A percentile compares a stretch with the other conserved stretches of the same genome.
phyloP scores from a whole-genome alignment of 2,113 vertebrate species.

The Geococcyx californianus region DNA sequence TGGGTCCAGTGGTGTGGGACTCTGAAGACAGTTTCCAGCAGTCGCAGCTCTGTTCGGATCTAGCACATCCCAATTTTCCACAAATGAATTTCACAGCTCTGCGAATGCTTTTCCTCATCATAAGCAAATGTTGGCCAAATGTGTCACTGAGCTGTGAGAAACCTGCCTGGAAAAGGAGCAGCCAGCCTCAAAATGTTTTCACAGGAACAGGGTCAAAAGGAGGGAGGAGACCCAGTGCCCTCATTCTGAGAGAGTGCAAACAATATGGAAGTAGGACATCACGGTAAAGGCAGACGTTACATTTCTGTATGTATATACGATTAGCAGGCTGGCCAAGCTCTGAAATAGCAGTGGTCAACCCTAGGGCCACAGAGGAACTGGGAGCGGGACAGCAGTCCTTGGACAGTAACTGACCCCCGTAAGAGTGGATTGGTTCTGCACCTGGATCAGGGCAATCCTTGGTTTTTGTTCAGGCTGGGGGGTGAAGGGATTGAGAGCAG shows the following conservation, averaged over 20 bases:
- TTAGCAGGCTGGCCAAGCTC: neutral
- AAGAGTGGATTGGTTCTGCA: too few relatives aligned
- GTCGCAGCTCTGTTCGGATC: neutral
- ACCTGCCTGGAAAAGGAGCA: neutral
- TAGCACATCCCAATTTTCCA: neutral
- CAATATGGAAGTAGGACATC: neutral
- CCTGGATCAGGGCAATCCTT: too few relatives aligned
- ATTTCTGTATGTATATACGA: neutral
- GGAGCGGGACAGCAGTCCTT: neutral
- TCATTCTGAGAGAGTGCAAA: neutral
- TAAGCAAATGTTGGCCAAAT: neutral
- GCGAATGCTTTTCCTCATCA: neutral
- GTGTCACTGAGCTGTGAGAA: neutral
- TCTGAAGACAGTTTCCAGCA: neutral
- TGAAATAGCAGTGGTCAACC: neutral
- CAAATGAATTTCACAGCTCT: neutral
- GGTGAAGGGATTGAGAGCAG: too few relatives aligned
- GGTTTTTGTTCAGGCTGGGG: too few relatives aligned
- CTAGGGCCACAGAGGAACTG: neutral
- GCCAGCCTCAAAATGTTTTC: neutral
- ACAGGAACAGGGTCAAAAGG: neutral
- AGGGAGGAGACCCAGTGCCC: neutral
- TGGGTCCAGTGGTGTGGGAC: neutral
- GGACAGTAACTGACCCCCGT: accelerated
- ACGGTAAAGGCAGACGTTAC: neutral